Percentiles rank a stretch among this genome's conserved stretches.
Conservation (phyloP, 2,113 vertebrate species). For the Pitta sordida region DNA sequence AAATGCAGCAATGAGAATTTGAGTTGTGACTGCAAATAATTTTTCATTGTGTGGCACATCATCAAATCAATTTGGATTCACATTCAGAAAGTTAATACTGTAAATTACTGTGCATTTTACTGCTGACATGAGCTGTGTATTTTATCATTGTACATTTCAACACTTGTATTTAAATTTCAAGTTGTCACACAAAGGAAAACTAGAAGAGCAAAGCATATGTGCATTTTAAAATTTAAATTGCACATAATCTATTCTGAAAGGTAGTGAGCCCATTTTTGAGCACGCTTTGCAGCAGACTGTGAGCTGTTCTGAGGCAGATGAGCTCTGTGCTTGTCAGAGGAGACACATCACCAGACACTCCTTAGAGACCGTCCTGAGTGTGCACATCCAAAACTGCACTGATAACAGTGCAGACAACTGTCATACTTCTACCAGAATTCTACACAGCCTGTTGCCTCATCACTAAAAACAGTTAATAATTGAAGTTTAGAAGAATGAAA, state of each 20-base stretch:
- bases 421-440: not conserved
- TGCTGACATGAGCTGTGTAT: constrained; percentile 41
- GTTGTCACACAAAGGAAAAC: not conserved
- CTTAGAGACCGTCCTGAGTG: not conserved
- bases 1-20: not conserved
- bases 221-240: not conserved
- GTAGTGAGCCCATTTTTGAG: not conserved
- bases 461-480: not conserved
- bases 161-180: not conserved
- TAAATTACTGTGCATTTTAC: constrained; percentile 58
- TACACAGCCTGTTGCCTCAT: not conserved
- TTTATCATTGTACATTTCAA: not conserved
- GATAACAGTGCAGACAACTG: not conserved
- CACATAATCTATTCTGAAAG: not conserved
- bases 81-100: constrained; percentile 46
- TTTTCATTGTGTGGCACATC: constrained; percentile 26
- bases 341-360: not conserved
- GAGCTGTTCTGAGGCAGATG: not conserved
- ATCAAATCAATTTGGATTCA: constrained; percentile 46
- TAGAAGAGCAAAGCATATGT: not conserved
- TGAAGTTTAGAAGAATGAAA: not conserved
- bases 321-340: not conserved
- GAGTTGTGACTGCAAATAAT: constrained; percentile 2
- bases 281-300: not conserved
- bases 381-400: not conserved